phyloP scores from a whole-genome alignment of 1,140 invertebrate genomes.

The Apis florea region DNA sequence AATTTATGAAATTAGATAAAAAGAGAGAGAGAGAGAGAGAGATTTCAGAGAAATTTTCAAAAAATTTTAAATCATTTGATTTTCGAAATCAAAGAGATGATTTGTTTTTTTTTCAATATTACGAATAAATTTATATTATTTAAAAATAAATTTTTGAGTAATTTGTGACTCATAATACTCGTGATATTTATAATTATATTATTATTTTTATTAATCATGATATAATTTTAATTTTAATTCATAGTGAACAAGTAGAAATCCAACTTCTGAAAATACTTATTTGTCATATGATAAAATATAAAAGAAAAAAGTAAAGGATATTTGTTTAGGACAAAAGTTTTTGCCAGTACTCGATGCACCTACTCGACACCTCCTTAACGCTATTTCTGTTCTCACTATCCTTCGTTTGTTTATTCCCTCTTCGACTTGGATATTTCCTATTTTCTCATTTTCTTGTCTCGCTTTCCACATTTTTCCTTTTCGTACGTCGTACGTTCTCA shows the following conservation, averaged over 20 bases:
- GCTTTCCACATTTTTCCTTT: background rate
- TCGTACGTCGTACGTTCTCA: background rate
- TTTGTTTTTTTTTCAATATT: too few species aligned
- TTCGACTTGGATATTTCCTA: background rate
- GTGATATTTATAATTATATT: too few species aligned
- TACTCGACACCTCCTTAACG: slow-evolving; percentile 56
- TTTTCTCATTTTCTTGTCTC: slow-evolving; percentile 7
- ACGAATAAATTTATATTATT: too few species aligned
- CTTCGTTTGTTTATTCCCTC: slow-evolving; percentile 9
- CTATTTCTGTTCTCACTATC: slow-evolving; percentile 61
- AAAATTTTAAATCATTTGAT: too few species aligned
- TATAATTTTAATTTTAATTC: too few species aligned
- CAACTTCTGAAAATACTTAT: slow-evolving; percentile 20
- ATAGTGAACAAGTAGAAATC: background rate
- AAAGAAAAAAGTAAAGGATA: slow-evolving; percentile 55
- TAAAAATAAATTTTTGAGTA: too few species aligned
- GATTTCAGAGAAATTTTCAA: too few species aligned
- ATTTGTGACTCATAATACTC: too few species aligned
- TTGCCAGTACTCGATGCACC: slow-evolving; percentile 36
- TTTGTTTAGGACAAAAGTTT: slow-evolving; percentile 68
- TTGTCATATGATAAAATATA: slow-evolving; percentile 42
- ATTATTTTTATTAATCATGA: too few species aligned
- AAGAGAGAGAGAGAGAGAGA: too few species aligned
- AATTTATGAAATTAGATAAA: too few species aligned
- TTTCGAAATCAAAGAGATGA: too few species aligned